Percentiles rank a stretch among this genome's conserved stretches.
Conservation (phyloP, 2,888 invertebrate species). For the Podabrus alpinus region DNA sequence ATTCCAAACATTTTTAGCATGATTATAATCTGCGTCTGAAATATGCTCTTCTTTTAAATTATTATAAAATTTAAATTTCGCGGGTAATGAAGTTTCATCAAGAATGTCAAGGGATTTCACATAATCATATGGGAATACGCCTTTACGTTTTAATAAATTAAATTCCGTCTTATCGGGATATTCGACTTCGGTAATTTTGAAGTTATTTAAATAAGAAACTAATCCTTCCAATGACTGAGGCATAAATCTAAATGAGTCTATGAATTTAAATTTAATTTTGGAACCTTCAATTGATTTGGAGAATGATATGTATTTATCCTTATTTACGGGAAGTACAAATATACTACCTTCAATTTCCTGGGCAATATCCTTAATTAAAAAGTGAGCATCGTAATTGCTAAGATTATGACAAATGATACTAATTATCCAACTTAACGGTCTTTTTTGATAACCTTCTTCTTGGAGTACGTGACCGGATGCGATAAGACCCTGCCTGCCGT, state of each 20-base stretch:
- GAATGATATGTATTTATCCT: conserved; percentile 38
- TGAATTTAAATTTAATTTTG: conserved; percentile 34
- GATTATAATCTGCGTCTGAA: conserved; percentile 35
- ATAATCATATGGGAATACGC: conserved; percentile 42
- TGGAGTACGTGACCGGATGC: too few relatives aligned
- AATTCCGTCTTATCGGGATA: conserved; percentile 1
- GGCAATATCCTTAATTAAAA: conserved; percentile 35
- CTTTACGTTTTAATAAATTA: conserved; percentile 31
- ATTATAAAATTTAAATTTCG: conserved; percentile 28
- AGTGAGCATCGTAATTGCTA: conserved; percentile 34
- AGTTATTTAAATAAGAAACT: conserved; percentile 35
- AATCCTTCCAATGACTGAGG: conserved; percentile 34
- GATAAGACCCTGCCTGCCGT: too few relatives aligned
- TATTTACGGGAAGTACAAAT: conserved; percentile 32
- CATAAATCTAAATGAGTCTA: conserved; percentile 37
- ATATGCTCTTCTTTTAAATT: conserved; percentile 27
- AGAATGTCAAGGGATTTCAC: conserved; percentile 24
- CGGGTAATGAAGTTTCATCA: conserved; percentile 21
- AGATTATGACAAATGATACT: conserved; percentile 41
- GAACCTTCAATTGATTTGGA: conserved; percentile 34
- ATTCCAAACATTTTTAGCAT: conserved; percentile 41
- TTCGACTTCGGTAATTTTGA: conserved; percentile 10
- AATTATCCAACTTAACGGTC: too few relatives aligned
- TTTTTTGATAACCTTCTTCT: too few relatives aligned
- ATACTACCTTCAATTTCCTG: conserved; percentile 30